A percentile compares a stretch with the other conserved stretches of the same genome.
phyloP scores from a whole-genome alignment of 2,113 vertebrate species.

The Notarius lentiginosus region DNA sequence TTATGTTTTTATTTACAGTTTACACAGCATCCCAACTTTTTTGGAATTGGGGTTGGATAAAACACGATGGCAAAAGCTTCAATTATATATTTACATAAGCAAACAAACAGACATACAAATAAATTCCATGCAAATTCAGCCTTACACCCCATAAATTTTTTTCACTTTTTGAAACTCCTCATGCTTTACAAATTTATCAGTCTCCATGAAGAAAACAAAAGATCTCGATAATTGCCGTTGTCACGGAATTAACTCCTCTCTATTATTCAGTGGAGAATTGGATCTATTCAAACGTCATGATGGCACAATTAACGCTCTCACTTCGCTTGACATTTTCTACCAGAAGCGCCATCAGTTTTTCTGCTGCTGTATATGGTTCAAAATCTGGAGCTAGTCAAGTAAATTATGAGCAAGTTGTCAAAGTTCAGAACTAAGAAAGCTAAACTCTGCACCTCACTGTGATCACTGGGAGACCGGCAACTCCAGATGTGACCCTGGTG shows the following conservation, averaged over 20 bases:
- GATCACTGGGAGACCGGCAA: slow-evolving; percentile 33
- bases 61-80: neutral
- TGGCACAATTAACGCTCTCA: neutral
- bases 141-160: neutral
- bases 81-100: neutral
- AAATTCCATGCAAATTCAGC: neutral
- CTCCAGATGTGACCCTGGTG: slow-evolving; percentile 50
- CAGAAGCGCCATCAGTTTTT: neutral
- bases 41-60: neutral
- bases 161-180: neutral
- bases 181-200: neutral
- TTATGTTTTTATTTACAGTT: no score
- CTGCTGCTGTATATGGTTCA: neutral
- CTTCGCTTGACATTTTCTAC: neutral
- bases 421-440: slow-evolving; percentile 14
- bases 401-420: slow-evolving; percentile 8
- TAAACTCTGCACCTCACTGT: neutral
- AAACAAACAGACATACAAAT: neutral
- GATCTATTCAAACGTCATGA: slow-evolving; percentile 8
- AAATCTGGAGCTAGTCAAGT: slow-evolving; percentile 1
- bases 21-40: no score
- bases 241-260: neutral
- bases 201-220: neutral
- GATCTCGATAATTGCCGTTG: neutral
- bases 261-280: slow-evolving; percentile 2